Base-by-base conservation (phyloP, 1,140 invertebrate genomes). In the Calosoma granatense region DNA sequence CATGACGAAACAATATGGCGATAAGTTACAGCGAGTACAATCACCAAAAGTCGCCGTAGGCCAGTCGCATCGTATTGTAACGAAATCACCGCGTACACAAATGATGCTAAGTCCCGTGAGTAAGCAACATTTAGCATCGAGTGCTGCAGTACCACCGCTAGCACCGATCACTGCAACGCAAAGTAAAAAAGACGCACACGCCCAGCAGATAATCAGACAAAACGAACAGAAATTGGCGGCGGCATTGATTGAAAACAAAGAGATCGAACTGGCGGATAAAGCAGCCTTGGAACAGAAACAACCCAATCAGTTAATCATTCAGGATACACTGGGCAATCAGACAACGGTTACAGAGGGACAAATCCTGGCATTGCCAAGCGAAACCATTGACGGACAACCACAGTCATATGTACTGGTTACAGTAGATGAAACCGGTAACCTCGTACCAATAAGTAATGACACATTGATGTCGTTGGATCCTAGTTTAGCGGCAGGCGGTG, bases 401-500 rank as follows among this genome's bases (percentile, higher is more conserved):
- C 78, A 82, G 47, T 80, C 81, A 0, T 85, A 77, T 70, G 73
- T 85, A 72, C 61, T 81, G 68, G 64, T 85, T 58, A 75, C 78
- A 22, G 74, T 85, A 1, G 82, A 85, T 66, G 82, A 85, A 59
- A 80, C 83, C 56, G 83, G 85, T 39, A 81, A 82, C 54, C 77
- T 85, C 23, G 83, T 81, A 39, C 81, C 83, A 4, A 73, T 88
- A 2, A 85, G 87, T 66, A 85, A 85, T 58, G 82, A 84, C 58
- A 76, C 82, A 0, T 67, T 86, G 2, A 63, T 70, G 60, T 68
- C 67, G 2, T 55, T 70, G 36, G 69, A 70, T 61, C 69, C 69
- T 0, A 71, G 67, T 62, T 60, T 71, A 12, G 63, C 61, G 51
- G 36, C 67, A 3, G 65, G 65, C 4, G 65, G 66, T 3, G 69